These are phyloP conservation scores for Anastrepha ludens DNA, from an alignment of 1,140 invertebrate genomes.

Conservation along the genomic window DNA sequence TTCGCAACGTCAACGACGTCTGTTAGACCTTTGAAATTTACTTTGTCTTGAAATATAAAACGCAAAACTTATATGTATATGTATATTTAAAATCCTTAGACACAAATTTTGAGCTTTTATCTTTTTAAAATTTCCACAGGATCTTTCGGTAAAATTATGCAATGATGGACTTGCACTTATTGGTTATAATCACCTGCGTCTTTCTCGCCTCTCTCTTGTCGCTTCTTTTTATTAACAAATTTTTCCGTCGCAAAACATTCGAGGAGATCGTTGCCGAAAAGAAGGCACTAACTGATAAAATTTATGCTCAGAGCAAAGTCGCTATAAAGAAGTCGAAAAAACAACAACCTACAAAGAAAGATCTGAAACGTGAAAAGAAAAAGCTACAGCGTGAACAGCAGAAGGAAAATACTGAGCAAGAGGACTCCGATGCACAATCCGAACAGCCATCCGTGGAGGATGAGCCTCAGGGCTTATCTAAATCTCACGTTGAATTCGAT, in stretches of 20 bases:
- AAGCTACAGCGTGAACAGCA: constrained; percentile 66
- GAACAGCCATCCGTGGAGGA: constrained; percentile 67
- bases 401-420: constrained; percentile 63
- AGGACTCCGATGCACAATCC: constrained; percentile 71
- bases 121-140: not conserved
- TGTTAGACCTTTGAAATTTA: no score
- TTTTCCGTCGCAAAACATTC: constrained; percentile 71
- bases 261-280: constrained; percentile 73
- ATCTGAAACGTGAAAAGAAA: constrained; percentile 70
- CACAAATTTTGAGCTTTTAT: not conserved
- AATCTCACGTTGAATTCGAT: constrained; percentile 73
- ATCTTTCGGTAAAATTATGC: constrained; percentile 66
- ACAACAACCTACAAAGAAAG: constrained; percentile 68
- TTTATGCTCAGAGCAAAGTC: constrained; percentile 66
- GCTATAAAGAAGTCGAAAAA: constrained; percentile 62
- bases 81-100: not conserved
- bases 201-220: constrained; percentile 71
- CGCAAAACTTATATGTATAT: constrained; percentile 75
- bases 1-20: no score
- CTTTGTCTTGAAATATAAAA: no score
- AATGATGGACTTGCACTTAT: constrained; percentile 74
- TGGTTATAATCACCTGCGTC: constrained; percentile 72
- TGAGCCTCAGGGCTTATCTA: constrained; percentile 67
- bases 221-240: constrained; percentile 72
- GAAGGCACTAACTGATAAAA: constrained; percentile 69